phyloP scores from a whole-genome alignment of 2,797 vertebrate species.

The Falco biarmicus region DNA sequence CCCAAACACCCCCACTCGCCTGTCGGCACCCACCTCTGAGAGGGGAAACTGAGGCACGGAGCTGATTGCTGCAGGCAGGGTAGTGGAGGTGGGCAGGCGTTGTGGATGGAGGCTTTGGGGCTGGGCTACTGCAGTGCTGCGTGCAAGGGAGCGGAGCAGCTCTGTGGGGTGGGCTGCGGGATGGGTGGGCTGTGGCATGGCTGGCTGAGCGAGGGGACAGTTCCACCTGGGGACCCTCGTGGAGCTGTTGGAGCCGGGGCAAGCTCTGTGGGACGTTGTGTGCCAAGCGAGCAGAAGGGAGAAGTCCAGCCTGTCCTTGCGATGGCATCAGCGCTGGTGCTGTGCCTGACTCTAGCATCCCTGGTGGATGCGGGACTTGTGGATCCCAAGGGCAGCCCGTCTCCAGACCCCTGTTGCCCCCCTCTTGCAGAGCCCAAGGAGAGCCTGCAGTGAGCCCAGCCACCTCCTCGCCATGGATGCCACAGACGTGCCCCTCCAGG shows the following conservation, averaged over 20 bases:
- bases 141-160: not conserved
- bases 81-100: not conserved
- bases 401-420: not conserved
- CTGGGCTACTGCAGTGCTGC: not conserved
- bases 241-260: not conserved
- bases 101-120: rapidly evolving
- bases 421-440: constrained; percentile 6
- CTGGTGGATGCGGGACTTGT: not conserved
- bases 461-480: constrained; percentile 77
- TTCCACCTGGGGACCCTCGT: not conserved
- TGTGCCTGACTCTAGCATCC: not conserved
- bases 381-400: not conserved
- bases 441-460: not conserved
- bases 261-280: not conserved
- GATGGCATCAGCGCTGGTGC: not conserved
- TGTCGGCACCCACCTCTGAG: rapidly evolving
- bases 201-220: rapidly evolving
- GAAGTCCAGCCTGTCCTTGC: not conserved
- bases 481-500: constrained; percentile 75
- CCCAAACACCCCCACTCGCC: not conserved
- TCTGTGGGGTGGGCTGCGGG: rapidly evolving
- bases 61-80: not conserved
- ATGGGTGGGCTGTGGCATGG: too few relatives aligned
- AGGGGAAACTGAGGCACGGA: constrained; percentile 15
- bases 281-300: not conserved